Percentiles rank a stretch among this genome's conserved stretches.
These are phyloP conservation scores for Hassar affinis DNA, from an alignment of 2,113 vertebrate species.

Conservation along the genomic window DNA sequence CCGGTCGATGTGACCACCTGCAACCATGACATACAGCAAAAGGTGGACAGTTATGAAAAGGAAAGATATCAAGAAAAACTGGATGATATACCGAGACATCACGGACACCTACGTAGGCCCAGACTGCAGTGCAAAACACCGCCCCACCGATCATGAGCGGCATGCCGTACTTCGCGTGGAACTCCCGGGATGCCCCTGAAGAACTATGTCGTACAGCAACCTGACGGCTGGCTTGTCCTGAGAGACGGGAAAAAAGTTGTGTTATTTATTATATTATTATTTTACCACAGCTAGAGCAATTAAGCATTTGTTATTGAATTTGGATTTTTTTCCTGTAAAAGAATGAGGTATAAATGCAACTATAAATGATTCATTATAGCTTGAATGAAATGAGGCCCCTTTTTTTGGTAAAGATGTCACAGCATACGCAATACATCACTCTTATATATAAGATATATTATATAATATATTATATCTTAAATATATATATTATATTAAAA, in stretches of 20 bases:
- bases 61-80: not conserved
- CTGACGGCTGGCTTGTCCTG: conserved; percentile 67
- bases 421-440: not conserved
- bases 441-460: too few relatives aligned
- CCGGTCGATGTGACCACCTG: conserved; percentile 82
- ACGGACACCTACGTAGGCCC: conserved; percentile 69
- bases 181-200: conserved; percentile 31
- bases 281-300: not conserved
- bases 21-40: not conserved
- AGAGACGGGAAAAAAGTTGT: not conserved
- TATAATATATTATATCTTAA: too few relatives aligned
- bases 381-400: not conserved
- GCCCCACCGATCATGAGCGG: conserved; percentile 58
- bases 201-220: conserved; percentile 64
- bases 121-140: conserved; percentile 65
- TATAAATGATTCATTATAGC: not conserved
- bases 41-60: not conserved
- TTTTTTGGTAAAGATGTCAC: not conserved
- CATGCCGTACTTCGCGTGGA: conserved; percentile 70
- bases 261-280: not conserved
- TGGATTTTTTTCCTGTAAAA: too few relatives aligned
- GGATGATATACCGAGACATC: not conserved
- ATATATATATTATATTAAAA: too few relatives aligned
- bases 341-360: too few relatives aligned
- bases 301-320: not conserved